Percentiles rank a stretch among this genome's conserved stretches.
Evolutionary conservation across 2,113 vertebrate genomes (phyloP).

Genomic region (Piaya cayana): DNA sequence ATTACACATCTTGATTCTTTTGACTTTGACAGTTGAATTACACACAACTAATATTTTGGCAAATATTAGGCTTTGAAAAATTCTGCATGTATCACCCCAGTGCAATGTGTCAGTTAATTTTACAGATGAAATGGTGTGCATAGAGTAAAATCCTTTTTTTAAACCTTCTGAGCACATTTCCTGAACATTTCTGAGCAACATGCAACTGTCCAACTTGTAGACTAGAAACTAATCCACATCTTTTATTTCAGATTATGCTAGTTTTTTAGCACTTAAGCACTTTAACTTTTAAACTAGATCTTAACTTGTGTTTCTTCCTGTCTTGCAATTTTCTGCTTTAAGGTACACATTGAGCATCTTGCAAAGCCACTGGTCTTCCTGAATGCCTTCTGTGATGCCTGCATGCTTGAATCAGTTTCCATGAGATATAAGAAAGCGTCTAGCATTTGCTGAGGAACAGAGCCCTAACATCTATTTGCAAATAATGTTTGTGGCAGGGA

Average conservation of each 20-base stretch:
- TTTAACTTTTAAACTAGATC: not conserved
- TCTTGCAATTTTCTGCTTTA: not conserved
- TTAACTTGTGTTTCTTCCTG: not conserved
- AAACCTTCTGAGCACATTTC: not conserved
- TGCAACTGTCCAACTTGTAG: rapidly evolving
- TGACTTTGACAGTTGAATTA: not conserved
- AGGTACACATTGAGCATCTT: not conserved
- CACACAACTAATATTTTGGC: not conserved
- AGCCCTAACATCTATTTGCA: not conserved
- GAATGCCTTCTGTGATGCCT: not conserved
- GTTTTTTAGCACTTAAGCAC: not conserved
- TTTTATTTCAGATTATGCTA: not conserved
- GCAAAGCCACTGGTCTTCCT: not conserved
- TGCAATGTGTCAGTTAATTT: not conserved
- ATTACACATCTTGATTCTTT: not conserved
- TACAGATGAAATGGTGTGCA: not conserved
- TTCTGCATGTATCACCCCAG: not conserved
- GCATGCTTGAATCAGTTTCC: not conserved
- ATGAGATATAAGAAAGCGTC: not conserved
- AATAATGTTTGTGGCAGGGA: not conserved
- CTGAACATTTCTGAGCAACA: not conserved
- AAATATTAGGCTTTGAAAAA: not conserved
- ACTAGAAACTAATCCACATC: not conserved
- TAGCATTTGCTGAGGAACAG: not conserved
- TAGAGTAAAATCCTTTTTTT: not conserved